Base-by-base conservation (phyloP, 2,797 vertebrate species). In the Tapera naevia region DNA sequence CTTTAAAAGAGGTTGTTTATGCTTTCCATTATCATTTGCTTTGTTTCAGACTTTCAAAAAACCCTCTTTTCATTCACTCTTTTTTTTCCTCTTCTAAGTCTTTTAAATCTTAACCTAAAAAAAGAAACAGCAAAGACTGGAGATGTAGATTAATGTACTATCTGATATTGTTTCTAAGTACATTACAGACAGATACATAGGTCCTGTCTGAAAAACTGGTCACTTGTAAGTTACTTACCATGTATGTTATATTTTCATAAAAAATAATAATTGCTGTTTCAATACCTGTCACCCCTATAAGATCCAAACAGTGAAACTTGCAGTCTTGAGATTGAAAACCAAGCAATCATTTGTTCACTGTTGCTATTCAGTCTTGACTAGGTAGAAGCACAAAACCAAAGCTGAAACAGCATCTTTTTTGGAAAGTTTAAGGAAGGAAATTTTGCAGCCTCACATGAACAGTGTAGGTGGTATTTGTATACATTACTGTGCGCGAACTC, bases 51-150 rank as follows among this genome's bases (percentile, higher is more conserved):
- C 2, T 72, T 65, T 45, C 10, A 79, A 57, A 74, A 74, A 7
- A 1, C 3, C 3, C 17, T 41, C 5, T 75, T 3, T 48, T 46
- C 27, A 39, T 45, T 10, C 2, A 3, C 13, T 28, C 6, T 25
- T 71, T 67, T 78, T 50, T 54, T 54, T 18, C 9, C 13, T 60
- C 3, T 72, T 70, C 6, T 17, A 70, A 66, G 25, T 41, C 58
- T 6, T 72, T 61, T 54, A 14, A 16, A 73, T 84, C 86, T 70
- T 73, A 74, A 51, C 17, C 15, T 35, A 1, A 74, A 62, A 69
- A 11, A 19, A 81, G 13, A 84, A 90, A 75, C 17, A 78, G 4
- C 5, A 39, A 82, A 66, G 24, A 3, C 5, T 62, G 17, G 7
- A 70, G 12, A 45, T 56, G 13, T n/a, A 66, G 66, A 76, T 32